Conservation (phyloP, 2,113 vertebrate species). For the Felis chaus region DNA sequence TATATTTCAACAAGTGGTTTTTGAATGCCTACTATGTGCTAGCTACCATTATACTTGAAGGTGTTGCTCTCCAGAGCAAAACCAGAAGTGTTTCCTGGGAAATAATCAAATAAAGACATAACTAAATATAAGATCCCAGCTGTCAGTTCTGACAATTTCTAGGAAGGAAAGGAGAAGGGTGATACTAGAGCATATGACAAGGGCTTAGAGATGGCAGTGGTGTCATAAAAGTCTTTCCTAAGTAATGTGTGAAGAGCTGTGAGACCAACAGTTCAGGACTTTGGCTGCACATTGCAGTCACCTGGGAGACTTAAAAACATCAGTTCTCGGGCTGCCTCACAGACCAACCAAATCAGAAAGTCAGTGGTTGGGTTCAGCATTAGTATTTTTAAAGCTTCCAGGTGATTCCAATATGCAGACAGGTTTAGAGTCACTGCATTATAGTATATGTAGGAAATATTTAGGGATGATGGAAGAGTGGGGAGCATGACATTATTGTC, state of each 20-base stretch:
- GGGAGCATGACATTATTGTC: background rate
- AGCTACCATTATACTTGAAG: background rate
- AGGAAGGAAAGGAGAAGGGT: background rate
- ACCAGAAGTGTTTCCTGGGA: background rate
- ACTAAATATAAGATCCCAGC: background rate
- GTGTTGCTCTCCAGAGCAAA: background rate
- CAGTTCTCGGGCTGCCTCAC: background rate
- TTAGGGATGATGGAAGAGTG: background rate
- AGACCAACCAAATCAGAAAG: background rate
- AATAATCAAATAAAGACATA: constrained; percentile 8
- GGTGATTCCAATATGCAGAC: background rate
- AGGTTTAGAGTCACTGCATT: background rate
- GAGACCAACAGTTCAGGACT: background rate
- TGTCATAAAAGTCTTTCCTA: background rate
- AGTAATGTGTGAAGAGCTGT: background rate
- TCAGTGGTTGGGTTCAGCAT: background rate
- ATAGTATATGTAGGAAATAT: background rate
- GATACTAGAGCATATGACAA: background rate
- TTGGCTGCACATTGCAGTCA: background rate
- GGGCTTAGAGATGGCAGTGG: background rate
- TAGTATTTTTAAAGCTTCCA: background rate
- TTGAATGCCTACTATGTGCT: background rate
- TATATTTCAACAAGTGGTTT: background rate
- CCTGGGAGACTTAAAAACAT: background rate
- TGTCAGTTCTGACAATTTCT: background rate